Percentiles rank a stretch among this genome's conserved stretches.
phyloP scores from a whole-genome alignment of 2,113 vertebrate genomes.

The Turnix velox region DNA sequence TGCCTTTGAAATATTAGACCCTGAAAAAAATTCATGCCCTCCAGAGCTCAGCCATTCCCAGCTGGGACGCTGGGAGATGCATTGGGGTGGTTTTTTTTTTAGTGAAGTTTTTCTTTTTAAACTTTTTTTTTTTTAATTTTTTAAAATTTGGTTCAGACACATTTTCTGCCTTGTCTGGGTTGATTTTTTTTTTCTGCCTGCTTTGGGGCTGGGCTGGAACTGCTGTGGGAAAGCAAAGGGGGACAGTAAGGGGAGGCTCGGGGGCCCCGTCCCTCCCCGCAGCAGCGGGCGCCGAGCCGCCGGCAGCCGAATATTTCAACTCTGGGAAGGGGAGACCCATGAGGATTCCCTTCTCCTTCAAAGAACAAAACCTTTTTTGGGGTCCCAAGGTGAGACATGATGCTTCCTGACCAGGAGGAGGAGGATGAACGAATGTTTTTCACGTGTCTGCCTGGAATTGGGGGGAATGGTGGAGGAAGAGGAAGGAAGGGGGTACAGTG shows the following conservation, averaged over 20 bases:
- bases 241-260: conserved; percentile 28
- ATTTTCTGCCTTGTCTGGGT: background rate
- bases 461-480: background rate
- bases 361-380: background rate
- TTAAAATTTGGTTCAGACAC: background rate
- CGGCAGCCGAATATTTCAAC: background rate
- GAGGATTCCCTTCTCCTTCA: background rate
- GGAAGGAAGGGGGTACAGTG: background rate
- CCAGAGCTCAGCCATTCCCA: background rate
- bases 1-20: conserved; percentile 2
- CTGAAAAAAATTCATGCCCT: conserved; percentile 21
- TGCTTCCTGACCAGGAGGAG: background rate
- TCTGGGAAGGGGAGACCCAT: background rate
- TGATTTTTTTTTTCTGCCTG: background rate
- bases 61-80: background rate
- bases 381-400: background rate
- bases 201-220: conserved; percentile 5
- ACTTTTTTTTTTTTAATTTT: too few species aligned
- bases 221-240: conserved; percentile 34
- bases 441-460: background rate
- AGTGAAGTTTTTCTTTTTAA: background rate
- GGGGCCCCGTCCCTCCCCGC: conserved; percentile 19
- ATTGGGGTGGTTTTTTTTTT: background rate
- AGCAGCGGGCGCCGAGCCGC: background rate
- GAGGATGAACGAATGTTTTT: background rate